Conservation (phyloP, 2,888 invertebrate genomes). For the Ramazzottius varieornatus region DNA sequence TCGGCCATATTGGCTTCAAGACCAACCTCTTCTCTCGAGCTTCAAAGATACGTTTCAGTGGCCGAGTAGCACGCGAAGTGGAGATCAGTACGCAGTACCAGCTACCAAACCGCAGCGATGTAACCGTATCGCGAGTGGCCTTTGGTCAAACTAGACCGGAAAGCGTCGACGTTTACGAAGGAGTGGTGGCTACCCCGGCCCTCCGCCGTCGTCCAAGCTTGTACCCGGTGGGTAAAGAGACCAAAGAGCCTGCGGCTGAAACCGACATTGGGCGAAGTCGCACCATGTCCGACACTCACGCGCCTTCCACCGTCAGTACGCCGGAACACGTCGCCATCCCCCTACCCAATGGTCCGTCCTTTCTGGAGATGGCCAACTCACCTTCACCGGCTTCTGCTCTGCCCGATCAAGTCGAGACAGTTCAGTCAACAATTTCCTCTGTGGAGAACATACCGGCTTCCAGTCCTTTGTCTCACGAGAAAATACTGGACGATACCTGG, state of each 20-base stretch:
- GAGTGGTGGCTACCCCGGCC: neutral
- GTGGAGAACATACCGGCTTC: neutral
- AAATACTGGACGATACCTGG: neutral
- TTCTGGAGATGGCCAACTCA: neutral
- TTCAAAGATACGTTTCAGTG: neutral
- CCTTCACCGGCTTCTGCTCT: too few species aligned
- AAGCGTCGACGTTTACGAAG: neutral
- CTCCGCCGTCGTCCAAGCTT: neutral
- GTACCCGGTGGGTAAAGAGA: neutral
- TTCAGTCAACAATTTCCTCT: neutral
- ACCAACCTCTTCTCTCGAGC: conserved; percentile 22
- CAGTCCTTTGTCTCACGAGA: too few species aligned
- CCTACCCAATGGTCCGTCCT: neutral
- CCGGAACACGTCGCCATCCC: neutral
- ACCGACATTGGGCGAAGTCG: too few species aligned
- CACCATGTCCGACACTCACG: neutral
- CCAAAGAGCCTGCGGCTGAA: neutral
- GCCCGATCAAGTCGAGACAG: too few species aligned
- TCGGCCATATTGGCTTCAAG: conserved; percentile 25
- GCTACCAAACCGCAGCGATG: neutral
- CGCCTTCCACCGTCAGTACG: neutral
- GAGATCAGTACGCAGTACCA: neutral
- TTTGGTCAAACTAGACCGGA: neutral
- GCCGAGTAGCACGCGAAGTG: neutral
- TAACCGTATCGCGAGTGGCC: neutral